A percentile compares a stretch with the other conserved stretches of the same genome.
Evolutionary conservation across 2,113 vertebrate species (phyloP).

Genomic region (Lamprotornis superbus): DNA sequence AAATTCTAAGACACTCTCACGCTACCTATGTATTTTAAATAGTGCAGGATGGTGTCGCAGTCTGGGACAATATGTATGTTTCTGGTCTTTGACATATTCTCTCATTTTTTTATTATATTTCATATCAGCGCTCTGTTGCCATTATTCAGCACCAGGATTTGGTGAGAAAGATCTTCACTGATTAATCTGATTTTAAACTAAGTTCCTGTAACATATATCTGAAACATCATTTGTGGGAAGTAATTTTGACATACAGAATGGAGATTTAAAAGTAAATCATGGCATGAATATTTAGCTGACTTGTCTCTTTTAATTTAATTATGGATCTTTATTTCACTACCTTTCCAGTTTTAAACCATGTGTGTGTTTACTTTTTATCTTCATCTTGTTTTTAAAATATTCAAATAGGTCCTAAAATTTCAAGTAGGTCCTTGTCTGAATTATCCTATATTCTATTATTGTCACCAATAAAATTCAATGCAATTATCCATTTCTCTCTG

Average conservation of each 20-base stretch:
- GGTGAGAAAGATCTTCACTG: neutral
- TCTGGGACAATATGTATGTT: neutral
- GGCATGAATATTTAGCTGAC: neutral
- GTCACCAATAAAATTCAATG: neutral
- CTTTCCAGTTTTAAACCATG: neutral
- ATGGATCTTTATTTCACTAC: neutral
- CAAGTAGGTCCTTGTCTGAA: neutral
- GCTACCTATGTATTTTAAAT: neutral
- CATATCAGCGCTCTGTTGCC: fast-evolving
- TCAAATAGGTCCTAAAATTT: neutral
- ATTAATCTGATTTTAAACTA: neutral
- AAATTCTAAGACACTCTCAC: neutral
- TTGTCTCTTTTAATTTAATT: neutral
- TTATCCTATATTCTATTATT: neutral
- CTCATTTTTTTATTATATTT: neutral
- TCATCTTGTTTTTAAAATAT: neutral
- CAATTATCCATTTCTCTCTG: neutral
- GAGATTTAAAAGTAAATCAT: neutral
- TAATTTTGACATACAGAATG: neutral
- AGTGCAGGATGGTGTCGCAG: neutral
- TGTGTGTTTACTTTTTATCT: neutral
- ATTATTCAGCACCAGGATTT: neutral
- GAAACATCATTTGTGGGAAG: neutral
- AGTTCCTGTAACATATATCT: neutral
- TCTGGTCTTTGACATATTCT: neutral